Percentiles rank a stretch among this genome's conserved stretches.
phyloP scores from a whole-genome alignment of 2,113 vertebrate species.

The Equus przewalskii region DNA sequence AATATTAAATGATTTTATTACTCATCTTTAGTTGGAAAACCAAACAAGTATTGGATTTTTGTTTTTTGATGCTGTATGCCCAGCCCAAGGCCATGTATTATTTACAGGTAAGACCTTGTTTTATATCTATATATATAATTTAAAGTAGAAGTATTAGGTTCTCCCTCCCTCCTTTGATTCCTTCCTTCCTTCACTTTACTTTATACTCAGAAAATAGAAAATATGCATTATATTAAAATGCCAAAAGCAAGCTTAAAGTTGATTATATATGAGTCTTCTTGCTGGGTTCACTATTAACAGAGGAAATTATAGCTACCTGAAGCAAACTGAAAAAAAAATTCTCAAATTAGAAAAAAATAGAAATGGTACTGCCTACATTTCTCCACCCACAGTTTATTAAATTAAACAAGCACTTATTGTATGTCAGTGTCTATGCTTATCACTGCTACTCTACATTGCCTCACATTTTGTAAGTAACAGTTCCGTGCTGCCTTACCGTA shows the following conservation, averaged over 20 bases:
- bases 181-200: neutral
- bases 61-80: constrained; percentile 96
- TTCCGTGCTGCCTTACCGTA: neutral
- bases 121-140: neutral
- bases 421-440: neutral
- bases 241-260: constrained; percentile 9
- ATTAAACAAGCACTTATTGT: neutral
- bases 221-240: neutral
- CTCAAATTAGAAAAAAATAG: neutral
- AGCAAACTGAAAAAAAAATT: constrained; percentile 26
- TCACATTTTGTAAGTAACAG: neutral
- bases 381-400: neutral
- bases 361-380: neutral
- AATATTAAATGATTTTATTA: constrained; percentile 79
- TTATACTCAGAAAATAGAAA: constrained; percentile 9
- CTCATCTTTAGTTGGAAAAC: constrained; percentile 91
- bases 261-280: neutral
- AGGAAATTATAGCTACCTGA: neutral
- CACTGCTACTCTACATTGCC: too few relatives aligned
- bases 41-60: constrained; percentile 96
- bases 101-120: constrained; percentile 91
- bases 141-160: neutral
- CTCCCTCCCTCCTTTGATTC: neutral
- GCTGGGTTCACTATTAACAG: neutral
- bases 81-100: constrained; percentile 94